Base-by-base conservation (phyloP, 2,888 invertebrate species). In the Lithophane socia region DNA sequence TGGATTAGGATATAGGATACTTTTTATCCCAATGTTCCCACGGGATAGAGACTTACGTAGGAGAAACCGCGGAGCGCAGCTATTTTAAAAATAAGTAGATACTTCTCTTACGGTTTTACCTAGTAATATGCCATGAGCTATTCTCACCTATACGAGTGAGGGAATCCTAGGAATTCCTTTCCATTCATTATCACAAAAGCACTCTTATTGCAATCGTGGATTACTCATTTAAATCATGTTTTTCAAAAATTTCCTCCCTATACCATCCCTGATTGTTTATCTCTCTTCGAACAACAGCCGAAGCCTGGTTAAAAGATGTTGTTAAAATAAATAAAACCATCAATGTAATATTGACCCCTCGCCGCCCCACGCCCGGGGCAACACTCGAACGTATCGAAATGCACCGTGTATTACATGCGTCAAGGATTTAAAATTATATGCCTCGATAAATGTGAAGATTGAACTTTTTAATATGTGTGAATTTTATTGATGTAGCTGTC, bases 291-390 rank as follows among this genome's bases (percentile, higher is more conserved):
- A 16, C 24, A 58, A 58, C 24, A 24, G n/a, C 24, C 58, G 24
- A 24, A 58, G 44, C 3, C 42, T 4, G 16, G 37, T 13, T 7
- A 74, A 16, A 56, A 44, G 16, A 4, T 21, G 58, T 29, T 42
- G 12, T 49, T 73, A 5, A 49, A 80, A 80, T 56, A 73, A 78
- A 80, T 74, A 80, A 76, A 85, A 63, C 54, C 56, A 69, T 82
- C 61, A 73, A 66, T 13, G 24, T 68, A 76, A 21, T 82, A 73
- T 67, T 77, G 70, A 70, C 60, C 70, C 54, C 60, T 44, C 21
- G 9, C 29, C 5, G 80, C 80, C 64, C 56, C 24, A n/a, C 56
- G n/a, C 12, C 67, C 9, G 60, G 29, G 74, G 74, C 84, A 2
- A 61, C 49, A 49, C 7, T 73, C 44, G 13, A 60, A 60, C 12